Base-by-base conservation (phyloP, 2,113 vertebrate genomes). In the Cynoglossus semilaevis region DNA sequence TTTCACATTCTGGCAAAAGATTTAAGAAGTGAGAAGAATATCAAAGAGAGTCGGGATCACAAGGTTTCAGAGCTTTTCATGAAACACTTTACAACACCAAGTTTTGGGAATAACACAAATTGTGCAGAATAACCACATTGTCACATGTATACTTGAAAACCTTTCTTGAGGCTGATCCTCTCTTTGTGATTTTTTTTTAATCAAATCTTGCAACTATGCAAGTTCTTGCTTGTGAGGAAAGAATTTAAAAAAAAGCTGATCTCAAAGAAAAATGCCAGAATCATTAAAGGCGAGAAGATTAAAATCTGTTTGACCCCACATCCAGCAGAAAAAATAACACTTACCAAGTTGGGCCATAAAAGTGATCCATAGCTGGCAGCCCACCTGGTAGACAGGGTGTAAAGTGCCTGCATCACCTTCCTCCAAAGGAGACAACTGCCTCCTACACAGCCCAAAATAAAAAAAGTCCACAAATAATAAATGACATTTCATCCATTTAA, bases 331-430 rank as follows among this genome's bases (percentile, higher is more conserved):
- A 14, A 58, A 37, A 46, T 3, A 14, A 13, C 7, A 58, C 70
- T 67, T 80, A 96, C 95, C 93, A 9, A 94, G 80, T 16, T 82
- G 84, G 60, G 84, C 89, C 94, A 96, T 96, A 72, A 94, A 96
- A 13, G 85, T 85, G 66, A 96, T 92, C 94, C 93, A 96, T 0
- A 87, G 86, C 81, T 92, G 89, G 70, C 87, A 94, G 58, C 85
- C 91, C 43, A 80, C 72, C 72, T 69, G 93, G 87, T 93, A 96
- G 51, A 94, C 17, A 0, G 91, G 89, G 58, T 98, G 94, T 51
- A 99, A 72, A 12, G 87, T 86, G 13, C 97, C 97, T 0, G 66
- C 65, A 12, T 97, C 94, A 0, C 97, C 97, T 71, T 98, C 95
- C 75, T 99, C 95, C 62, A 99, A 58, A 76, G 94, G 96, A 50